Evolutionary conservation across 2,113 vertebrate species (phyloP), one percentile per base, ranked within the genome.

Genomic region (Heterochromis multidens): DNA sequence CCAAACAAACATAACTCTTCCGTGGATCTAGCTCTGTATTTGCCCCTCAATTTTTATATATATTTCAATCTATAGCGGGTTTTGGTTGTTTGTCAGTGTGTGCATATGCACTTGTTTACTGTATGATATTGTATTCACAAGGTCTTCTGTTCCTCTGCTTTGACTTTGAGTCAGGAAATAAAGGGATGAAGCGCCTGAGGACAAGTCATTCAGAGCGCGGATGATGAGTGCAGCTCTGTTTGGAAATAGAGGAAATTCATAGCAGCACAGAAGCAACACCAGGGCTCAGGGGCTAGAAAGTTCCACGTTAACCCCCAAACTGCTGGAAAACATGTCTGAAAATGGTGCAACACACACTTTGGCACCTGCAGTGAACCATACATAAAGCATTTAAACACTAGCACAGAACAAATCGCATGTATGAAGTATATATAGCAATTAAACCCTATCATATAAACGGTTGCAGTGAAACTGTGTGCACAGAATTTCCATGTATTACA

Each of bases 151-250:
- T 83, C 62, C 81, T 74, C 76, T 65, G 90, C 81, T 87, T 67
- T 89, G 92, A 91, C 91, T 93, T 92, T 91, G 91, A 94, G 83
- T 92, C 67, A 25, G 86, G 87, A 89, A 89, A 89, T 90, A 87
- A 89, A 90, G 72, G 80, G 89, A 88, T 87, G 86, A 81, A 84
- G 7, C 0, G 88, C 92, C 91, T 84, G 86, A 83, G 92, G 93
- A 91, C 88, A 85, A 92, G 85, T 91, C 91, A 89, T 88, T 93
- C 87, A 89, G 86, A 89, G 65, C 78, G 14, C 82, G 57, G 67
- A 89, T 83, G 88, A 93, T 89, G 89, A 89, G 82, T 60, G 81
- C 84, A 52, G 83, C 82, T 88, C 80, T 58, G 82, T 89, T 91
- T 88, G 81, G 90, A 90, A 87, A 89, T 33, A 77, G 61, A 79